These are phyloP conservation scores for Anseranas semipalmata DNA, from an alignment of 2,113 vertebrate species.

Conservation along the genomic window DNA sequence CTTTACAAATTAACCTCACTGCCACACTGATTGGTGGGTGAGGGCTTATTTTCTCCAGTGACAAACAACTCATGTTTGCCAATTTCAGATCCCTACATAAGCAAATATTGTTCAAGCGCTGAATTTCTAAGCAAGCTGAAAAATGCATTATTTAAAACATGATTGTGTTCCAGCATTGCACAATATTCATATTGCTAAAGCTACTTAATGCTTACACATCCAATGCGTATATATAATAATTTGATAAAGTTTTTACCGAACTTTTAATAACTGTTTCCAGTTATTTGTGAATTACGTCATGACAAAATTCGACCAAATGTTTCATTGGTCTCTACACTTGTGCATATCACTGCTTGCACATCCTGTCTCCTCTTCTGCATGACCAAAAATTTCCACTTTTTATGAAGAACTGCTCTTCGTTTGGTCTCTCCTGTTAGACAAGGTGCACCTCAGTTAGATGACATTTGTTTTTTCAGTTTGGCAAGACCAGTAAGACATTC, in stretches of 20 bases:
- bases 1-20: slow-evolving; percentile 19
- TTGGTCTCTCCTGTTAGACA: neutral
- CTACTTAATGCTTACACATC: neutral
- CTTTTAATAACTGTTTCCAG: neutral
- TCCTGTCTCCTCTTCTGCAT: neutral
- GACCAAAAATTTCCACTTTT: neutral
- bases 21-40: neutral
- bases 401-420: neutral
- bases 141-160: slow-evolving; percentile 45
- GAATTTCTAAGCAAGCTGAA: slow-evolving; percentile 42
- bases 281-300: neutral
- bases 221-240: slow-evolving; percentile 11
- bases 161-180: slow-evolving; percentile 26
- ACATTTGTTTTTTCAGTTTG: slow-evolving; percentile 83
- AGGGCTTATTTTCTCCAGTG: neutral
- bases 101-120: slow-evolving; percentile 30
- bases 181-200: neutral
- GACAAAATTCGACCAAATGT: neutral
- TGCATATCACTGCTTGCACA: neutral
- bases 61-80: slow-evolving; percentile 35
- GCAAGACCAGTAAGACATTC: slow-evolving; percentile 84
- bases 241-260: neutral
- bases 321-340: neutral
- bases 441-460: slow-evolving; percentile 46
- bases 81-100: slow-evolving; percentile 20